Conservation (phyloP, 2,113 vertebrate genomes). For the Coryphaenoides rupestris region DNA sequence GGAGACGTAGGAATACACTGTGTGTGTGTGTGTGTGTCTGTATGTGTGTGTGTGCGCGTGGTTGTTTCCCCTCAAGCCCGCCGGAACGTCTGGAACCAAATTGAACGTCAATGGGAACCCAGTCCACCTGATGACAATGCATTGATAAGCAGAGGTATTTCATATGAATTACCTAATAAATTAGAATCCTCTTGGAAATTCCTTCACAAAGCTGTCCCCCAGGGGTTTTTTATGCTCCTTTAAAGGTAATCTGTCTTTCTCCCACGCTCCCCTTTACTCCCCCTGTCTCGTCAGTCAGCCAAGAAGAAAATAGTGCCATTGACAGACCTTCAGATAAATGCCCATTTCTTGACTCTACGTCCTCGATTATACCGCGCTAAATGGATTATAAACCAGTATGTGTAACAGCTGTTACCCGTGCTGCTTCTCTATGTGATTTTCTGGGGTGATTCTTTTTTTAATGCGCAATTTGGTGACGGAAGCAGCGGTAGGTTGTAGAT, state of each 20-base stretch:
- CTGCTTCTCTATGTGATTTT: neutral
- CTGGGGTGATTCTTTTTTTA: no score
- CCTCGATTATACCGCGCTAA: neutral
- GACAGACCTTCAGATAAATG: slow-evolving; percentile 20
- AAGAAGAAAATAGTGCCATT: slow-evolving; percentile 42
- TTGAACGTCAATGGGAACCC: slow-evolving; percentile 58
- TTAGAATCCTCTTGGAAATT: slow-evolving; percentile 70
- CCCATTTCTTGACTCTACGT: slow-evolving; percentile 6
- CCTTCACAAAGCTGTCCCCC: slow-evolving; percentile 51
- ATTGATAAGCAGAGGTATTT: slow-evolving; percentile 64
- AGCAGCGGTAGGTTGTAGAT: neutral
- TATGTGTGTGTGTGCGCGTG: no score
- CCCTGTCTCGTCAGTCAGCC: slow-evolving; percentile 50
- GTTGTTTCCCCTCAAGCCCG: slow-evolving; percentile 27
- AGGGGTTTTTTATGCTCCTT: slow-evolving; percentile 67
- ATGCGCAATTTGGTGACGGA: neutral
- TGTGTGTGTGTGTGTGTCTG: no score
- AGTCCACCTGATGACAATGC: slow-evolving; percentile 53
- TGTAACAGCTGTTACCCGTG: neutral
- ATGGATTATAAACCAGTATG: neutral
- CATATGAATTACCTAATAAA: slow-evolving; percentile 64
- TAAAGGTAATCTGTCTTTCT: slow-evolving; percentile 64
- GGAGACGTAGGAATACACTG: no score
- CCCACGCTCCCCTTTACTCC: slow-evolving; percentile 50
- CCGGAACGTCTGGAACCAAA: slow-evolving; percentile 41